phyloP scores from a whole-genome alignment of 2,888 invertebrate genomes.

The Candidula unifasciata region DNA sequence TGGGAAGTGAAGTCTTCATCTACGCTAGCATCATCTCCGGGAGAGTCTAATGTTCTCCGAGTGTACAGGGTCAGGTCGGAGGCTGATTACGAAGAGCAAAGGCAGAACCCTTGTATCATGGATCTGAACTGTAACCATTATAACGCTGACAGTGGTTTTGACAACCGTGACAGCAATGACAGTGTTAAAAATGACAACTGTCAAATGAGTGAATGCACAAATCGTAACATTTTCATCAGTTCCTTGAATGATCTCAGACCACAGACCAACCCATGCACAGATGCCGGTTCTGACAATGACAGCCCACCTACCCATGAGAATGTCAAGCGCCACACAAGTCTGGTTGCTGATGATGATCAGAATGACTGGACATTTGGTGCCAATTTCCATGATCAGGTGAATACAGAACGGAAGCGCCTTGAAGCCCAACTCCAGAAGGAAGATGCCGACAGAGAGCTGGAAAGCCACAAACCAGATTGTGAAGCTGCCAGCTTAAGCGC shows the following conservation, averaged over 20 bases:
- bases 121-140: too few relatives aligned
- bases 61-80: slow-evolving; percentile 44
- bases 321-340: neutral
- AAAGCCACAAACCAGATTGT: neutral
- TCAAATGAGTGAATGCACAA: neutral
- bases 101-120: slow-evolving; percentile 19
- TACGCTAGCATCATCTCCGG: slow-evolving; percentile 20
- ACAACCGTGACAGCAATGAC: slow-evolving; percentile 23
- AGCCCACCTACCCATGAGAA: neutral
- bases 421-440: slow-evolving; percentile 41
- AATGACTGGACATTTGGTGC: slow-evolving; percentile 44
- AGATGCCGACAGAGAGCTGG: slow-evolving; percentile 12
- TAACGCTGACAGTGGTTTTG: slow-evolving; percentile 7
- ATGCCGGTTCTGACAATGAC: neutral
- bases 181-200: neutral
- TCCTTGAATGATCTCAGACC: neutral
- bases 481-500: neutral
- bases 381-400: slow-evolving; percentile 28
- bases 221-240: neutral
- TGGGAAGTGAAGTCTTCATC: slow-evolving; percentile 47
- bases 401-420: slow-evolving; percentile 34
- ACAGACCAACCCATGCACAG: neutral
- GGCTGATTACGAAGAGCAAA: slow-evolving; percentile 39
- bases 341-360: neutral
- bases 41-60: slow-evolving; percentile 41